These are phyloP conservation scores for Plemyria rubiginata DNA, from an alignment of 2,888 invertebrate genomes.

Conservation along the genomic window DNA sequence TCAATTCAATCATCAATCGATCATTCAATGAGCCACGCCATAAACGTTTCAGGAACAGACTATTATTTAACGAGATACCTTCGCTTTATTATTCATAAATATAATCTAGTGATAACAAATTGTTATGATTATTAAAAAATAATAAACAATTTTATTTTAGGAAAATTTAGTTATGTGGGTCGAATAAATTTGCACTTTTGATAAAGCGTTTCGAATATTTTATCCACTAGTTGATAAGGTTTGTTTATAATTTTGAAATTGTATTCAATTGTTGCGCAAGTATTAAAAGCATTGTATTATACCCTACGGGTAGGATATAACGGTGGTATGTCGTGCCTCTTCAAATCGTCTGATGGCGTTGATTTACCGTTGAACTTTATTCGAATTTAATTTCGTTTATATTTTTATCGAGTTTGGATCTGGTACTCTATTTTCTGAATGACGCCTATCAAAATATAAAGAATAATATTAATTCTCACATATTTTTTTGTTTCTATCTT, in stretches of 20 bases:
- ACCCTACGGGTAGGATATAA: constrained; percentile 48
- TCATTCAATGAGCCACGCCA: no score
- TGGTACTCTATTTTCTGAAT: constrained; percentile 11
- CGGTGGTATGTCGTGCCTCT: constrained; percentile 42
- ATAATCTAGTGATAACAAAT: not conserved
- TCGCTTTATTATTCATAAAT: not conserved
- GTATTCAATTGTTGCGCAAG: constrained; percentile 50
- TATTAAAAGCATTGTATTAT: constrained; percentile 41
- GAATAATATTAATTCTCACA: not conserved
- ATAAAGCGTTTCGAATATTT: not conserved
- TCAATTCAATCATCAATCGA: no score
- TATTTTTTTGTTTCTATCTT: not conserved
- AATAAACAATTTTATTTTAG: not conserved
- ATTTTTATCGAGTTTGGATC: constrained; percentile 3
- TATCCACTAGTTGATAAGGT: no score
- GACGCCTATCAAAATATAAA: not conserved
- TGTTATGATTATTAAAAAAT: not conserved
- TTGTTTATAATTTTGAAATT: not conserved
- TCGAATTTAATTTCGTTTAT: constrained; percentile 13
- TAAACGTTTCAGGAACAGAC: not conserved
- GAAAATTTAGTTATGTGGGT: not conserved
- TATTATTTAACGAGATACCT: not conserved
- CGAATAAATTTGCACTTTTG: not conserved
- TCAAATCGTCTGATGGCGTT: constrained; percentile 29
- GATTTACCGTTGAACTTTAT: constrained; percentile 24